Percentiles rank a stretch among this genome's conserved stretches.
These are phyloP conservation scores for Numenius phaeopus DNA, from an alignment of 2,797 vertebrate species.

Conservation along the genomic window DNA sequence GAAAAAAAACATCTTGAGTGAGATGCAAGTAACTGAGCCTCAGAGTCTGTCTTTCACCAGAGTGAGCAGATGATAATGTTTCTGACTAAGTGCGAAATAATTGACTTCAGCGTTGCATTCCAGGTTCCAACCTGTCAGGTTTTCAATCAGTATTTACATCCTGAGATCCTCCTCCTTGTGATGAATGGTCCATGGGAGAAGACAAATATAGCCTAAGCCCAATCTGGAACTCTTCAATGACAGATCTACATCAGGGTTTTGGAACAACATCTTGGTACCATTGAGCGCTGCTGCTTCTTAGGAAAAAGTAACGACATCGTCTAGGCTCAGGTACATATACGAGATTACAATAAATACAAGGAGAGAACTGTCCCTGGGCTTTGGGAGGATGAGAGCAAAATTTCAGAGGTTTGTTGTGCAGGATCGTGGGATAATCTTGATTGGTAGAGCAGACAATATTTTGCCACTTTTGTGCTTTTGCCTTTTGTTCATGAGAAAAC, in stretches of 20 bases:
- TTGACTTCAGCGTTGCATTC: neutral
- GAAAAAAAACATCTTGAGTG: neutral
- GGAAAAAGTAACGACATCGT: neutral
- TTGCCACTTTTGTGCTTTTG: neutral
- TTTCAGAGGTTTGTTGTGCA: neutral
- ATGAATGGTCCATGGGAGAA: constrained; percentile 43
- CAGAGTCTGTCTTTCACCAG: neutral
- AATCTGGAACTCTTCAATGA: constrained; percentile 16
- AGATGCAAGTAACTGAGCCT: neutral
- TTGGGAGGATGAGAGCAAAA: neutral
- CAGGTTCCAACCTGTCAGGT: neutral
- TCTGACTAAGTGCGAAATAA: neutral
- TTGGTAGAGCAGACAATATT: neutral
- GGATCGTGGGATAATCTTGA: neutral
- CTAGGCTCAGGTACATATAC: neutral
- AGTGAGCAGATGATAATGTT: neutral
- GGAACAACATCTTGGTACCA: constrained; percentile 30
- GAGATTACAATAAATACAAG: neutral
- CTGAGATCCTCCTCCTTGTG: constrained; percentile 33
- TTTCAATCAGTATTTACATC: constrained; percentile 44
- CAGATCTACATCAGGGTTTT: neutral
- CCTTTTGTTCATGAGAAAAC: neutral
- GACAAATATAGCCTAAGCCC: constrained; percentile 42
- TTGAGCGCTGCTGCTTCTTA: neutral
- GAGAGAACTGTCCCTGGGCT: neutral